A percentile compares a stretch with the other conserved stretches of the same genome.
phyloP scores from a whole-genome alignment of 2,113 vertebrate genomes.

The Bothrops jararaca region DNA sequence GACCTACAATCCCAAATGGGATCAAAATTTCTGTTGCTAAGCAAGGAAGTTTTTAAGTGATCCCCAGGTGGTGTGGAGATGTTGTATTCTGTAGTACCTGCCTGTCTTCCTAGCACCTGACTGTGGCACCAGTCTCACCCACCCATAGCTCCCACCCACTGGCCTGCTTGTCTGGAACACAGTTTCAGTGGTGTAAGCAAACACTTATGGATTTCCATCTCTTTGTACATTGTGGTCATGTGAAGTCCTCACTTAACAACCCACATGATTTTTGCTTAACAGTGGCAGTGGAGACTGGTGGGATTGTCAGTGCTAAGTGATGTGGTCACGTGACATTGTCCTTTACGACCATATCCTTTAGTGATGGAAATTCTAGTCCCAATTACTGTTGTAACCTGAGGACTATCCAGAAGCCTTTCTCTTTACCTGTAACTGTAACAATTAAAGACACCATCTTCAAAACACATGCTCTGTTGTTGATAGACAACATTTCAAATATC shows the following conservation, averaged over 20 bases:
- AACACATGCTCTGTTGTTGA: not conserved
- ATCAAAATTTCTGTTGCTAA: not conserved
- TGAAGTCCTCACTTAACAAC: not conserved
- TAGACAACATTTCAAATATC: not conserved
- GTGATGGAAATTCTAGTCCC: not conserved
- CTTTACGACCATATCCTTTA: not conserved
- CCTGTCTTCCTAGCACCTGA: not conserved
- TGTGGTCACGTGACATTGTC: not conserved
- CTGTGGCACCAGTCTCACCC: not conserved
- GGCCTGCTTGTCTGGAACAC: not conserved
- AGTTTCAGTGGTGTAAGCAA: not conserved
- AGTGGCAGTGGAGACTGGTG: not conserved
- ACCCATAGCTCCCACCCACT: not conserved
- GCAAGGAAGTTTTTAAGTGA: not conserved
- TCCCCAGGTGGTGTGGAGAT: not conserved
- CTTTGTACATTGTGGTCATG: not conserved
- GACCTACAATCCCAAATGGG: not conserved
- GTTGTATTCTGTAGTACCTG: not conserved
- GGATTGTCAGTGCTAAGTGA: not conserved
- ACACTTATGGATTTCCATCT: not conserved
- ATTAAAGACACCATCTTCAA: not conserved
- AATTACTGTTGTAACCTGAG: not conserved
- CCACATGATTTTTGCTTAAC: not conserved
- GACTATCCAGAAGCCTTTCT: not conserved
- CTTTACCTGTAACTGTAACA: not conserved